Evolutionary conservation across 2,113 vertebrate species (phyloP).

Genomic region (Nycticorax nycticorax): DNA sequence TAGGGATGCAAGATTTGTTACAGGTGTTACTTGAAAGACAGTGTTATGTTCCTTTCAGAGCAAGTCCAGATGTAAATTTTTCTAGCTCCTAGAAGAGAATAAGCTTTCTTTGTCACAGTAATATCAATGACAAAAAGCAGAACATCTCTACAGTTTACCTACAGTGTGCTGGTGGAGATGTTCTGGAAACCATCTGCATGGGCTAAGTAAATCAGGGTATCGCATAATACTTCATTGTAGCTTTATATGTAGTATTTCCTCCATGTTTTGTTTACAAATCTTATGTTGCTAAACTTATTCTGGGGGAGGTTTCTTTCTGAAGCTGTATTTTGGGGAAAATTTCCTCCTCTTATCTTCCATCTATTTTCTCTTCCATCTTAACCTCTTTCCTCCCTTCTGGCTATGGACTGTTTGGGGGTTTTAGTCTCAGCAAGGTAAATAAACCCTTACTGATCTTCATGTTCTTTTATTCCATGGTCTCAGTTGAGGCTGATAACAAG

Average conservation of each 20-base stretch:
- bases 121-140: neutral
- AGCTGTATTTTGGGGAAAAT: neutral
- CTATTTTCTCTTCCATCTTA: neutral
- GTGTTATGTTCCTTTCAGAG: neutral
- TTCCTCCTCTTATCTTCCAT: neutral
- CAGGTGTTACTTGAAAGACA: neutral
- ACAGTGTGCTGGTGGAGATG: fast-evolving
- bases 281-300: neutral
- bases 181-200: neutral
- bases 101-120: neutral
- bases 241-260: neutral
- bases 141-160: neutral
- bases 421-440: neutral
- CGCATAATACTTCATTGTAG: neutral
- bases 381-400: neutral
- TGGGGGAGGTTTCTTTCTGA: neutral
- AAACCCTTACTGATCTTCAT: neutral
- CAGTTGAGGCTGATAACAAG: neutral
- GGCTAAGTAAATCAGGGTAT: neutral
- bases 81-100: neutral
- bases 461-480: neutral
- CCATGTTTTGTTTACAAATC: neutral
- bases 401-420: neutral
- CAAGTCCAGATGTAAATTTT: neutral
- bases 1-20: neutral